A percentile compares a stretch with the other conserved stretches of the same genome.
These are phyloP conservation scores for Patiria miniata DNA, from an alignment of 35 echinoderm and acorn worm genomes.

Conservation along the genomic window DNA sequence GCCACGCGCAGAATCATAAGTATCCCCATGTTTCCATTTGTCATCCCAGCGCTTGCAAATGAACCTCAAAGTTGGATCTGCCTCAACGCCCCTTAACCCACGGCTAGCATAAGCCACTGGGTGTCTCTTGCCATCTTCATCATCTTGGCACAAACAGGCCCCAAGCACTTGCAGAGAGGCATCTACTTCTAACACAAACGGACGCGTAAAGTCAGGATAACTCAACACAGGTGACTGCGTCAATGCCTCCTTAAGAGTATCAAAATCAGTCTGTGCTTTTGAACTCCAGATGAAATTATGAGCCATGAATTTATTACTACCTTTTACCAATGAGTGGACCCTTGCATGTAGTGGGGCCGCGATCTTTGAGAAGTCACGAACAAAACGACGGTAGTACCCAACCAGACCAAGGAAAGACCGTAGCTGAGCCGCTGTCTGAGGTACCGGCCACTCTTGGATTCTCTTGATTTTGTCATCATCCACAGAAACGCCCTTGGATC, in stretches of 20 bases:
- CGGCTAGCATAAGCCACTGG: constrained; percentile 63
- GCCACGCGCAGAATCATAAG: neutral
- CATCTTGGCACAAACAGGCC: constrained; percentile 15
- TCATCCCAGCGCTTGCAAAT: neutral
- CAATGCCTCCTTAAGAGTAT: constrained; percentile 34
- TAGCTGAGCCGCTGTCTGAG: constrained; percentile 34
- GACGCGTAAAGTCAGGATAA: constrained; percentile 31
- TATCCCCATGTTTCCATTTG: neutral
- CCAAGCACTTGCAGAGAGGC: constrained; percentile 38
- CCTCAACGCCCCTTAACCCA: constrained; percentile 44
- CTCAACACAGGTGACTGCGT: constrained; percentile 21
- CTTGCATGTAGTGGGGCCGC: constrained; percentile 24
- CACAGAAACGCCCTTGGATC: constrained; percentile 24
- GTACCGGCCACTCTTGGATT: constrained; percentile 47
- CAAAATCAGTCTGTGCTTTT: constrained; percentile 41
- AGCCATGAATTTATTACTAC: constrained; percentile 15
- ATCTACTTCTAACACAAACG: constrained; percentile 28
- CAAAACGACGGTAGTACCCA: constrained; percentile 46
- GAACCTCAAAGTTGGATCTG: neutral
- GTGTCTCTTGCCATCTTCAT: constrained; percentile 4
- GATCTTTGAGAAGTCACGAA: constrained; percentile 43
- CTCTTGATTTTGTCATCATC: constrained; percentile 43
- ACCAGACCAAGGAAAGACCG: constrained; percentile 51
- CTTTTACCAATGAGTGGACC: neutral
- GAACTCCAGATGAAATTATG: constrained; percentile 45